These are phyloP conservation scores for Drosophila quasianomalipes DNA, from an alignment of 2,888 invertebrate species.

Conservation along the genomic window DNA sequence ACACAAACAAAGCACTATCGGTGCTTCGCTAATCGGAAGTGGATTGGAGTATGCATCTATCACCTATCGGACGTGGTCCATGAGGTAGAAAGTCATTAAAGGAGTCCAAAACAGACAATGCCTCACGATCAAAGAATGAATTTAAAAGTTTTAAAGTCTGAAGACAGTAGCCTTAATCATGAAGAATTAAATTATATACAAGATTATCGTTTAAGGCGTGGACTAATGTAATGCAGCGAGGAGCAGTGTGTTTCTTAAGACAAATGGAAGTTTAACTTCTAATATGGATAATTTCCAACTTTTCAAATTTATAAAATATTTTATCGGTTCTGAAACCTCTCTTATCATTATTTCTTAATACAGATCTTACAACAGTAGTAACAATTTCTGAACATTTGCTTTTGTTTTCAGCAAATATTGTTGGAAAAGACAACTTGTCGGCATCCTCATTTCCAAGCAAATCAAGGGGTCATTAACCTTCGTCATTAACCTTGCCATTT, in stretches of 20 bases:
- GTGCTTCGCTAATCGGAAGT: no score
- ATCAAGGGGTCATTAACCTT: slow-evolving; percentile 10
- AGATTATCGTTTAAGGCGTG: no score
- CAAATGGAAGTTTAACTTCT: background rate
- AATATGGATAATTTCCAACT: no score
- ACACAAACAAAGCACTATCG: no score
- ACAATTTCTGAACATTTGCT: background rate
- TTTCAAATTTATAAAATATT: slow-evolving; percentile 21
- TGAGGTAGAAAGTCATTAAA: no score
- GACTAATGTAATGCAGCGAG: background rate
- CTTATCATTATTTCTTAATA: slow-evolving; percentile 22
- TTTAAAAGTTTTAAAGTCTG: no score
- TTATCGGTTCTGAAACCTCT: slow-evolving; percentile 36
- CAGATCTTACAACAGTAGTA: slow-evolving; percentile 9
- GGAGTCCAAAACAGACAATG: no score
- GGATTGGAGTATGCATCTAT: no score
- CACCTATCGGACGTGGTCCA: no score
- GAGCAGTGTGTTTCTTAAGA: background rate
- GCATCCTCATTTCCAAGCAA: slow-evolving; percentile 12
- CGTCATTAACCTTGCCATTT: background rate
- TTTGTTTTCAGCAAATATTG: slow-evolving; percentile 11
- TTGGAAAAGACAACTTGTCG: slow-evolving; percentile 17
- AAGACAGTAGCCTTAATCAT: slow-evolving; percentile 2
- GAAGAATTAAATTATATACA: background rate
- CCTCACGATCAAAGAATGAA: no score